A percentile compares a stretch with the other conserved stretches of the same genome.
Evolutionary conservation across 1,140 invertebrate genomes (phyloP).

Genomic region (Sminthurides bifidus): DNA sequence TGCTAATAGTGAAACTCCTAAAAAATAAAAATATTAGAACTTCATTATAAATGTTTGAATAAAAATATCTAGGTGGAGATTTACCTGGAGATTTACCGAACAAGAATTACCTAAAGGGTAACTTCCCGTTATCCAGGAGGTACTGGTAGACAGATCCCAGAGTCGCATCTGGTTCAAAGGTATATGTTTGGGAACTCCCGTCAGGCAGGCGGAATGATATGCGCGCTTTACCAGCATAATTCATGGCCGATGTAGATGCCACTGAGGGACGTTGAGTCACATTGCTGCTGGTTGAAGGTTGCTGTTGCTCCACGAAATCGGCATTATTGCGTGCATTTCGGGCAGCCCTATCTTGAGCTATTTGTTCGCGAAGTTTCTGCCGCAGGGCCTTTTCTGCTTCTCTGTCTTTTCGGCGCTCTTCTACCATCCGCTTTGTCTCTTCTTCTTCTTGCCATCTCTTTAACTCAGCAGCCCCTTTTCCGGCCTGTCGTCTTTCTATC

Average conservation of each 20-base stretch:
- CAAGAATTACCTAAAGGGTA: slow-evolving; percentile 35
- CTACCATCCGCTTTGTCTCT: slow-evolving; percentile 52
- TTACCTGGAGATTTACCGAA: background rate
- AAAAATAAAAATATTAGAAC: slow-evolving; percentile 32
- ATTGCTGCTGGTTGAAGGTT: background rate
- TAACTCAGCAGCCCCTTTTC: slow-evolving; percentile 55
- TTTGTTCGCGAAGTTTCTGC: slow-evolving; percentile 57
- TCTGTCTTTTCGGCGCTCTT: slow-evolving; percentile 56
- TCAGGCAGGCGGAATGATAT: slow-evolving; percentile 74
- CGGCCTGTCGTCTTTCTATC: slow-evolving; percentile 54
- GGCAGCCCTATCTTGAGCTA: slow-evolving; percentile 53
- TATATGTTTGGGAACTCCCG: slow-evolving; percentile 52
- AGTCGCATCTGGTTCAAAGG: slow-evolving; percentile 47
- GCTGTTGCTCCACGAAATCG: slow-evolving; percentile 5
- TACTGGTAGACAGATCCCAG: slow-evolving; percentile 46
- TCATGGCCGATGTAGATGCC: slow-evolving; percentile 34
- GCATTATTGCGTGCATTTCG: slow-evolving; percentile 18
- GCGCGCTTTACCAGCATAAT: slow-evolving; percentile 41
- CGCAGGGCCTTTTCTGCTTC: slow-evolving; percentile 51
- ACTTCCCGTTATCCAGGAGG: slow-evolving; percentile 43
- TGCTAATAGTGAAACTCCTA: slow-evolving; percentile 54
- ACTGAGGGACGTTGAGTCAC: slow-evolving; percentile 15
- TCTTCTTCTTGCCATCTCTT: slow-evolving; percentile 58
- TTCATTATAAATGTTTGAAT: background rate
- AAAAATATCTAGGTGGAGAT: background rate